Evolutionary conservation across 2,888 invertebrate genomes (phyloP).

Genomic region (Abscondita cerata): DNA sequence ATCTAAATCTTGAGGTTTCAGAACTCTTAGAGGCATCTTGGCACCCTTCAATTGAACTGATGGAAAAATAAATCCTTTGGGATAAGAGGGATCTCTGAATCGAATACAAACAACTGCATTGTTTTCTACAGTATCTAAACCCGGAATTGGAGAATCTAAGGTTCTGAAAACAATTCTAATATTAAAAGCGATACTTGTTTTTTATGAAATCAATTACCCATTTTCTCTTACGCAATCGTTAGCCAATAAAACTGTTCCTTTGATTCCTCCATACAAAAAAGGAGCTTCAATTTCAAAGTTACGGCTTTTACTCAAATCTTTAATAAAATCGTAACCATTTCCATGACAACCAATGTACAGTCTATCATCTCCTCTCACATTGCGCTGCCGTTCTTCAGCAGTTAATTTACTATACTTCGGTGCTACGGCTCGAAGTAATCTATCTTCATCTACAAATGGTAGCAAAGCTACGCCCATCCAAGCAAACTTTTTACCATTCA

Average conservation of each 20-base stretch:
- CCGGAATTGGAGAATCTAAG: conserved; percentile 71
- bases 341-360: conserved; percentile 83
- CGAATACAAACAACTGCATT: conserved; percentile 72
- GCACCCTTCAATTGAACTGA: conserved; percentile 72
- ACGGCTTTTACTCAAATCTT: conserved; percentile 71
- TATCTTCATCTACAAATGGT: conserved; percentile 95
- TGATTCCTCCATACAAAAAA: conserved; percentile 80
- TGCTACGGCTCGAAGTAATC: conserved; percentile 84
- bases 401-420: conserved; percentile 83
- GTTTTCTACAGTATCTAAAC: conserved; percentile 66
- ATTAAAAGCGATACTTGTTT: no score
- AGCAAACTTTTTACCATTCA: conserved; percentile 99
- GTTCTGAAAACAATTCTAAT: conserved; percentile 21
- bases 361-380: conserved; percentile 88
- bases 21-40: conserved; percentile 74
- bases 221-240: conserved; percentile 71
- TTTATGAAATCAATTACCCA: conserved; percentile 63
- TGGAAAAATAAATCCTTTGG: conserved; percentile 77
- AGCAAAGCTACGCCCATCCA: conserved; percentile 99
- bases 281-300: conserved; percentile 64
- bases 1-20: conserved; percentile 78
- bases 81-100: conserved; percentile 81
- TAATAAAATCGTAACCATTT: conserved; percentile 72
- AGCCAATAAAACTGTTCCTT: conserved; percentile 79
- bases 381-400: conserved; percentile 85